A percentile compares a stretch with the other conserved stretches of the same genome.
phyloP scores from a whole-genome alignment of 2,113 vertebrate genomes.

The Aptenodytes patagonicus region DNA sequence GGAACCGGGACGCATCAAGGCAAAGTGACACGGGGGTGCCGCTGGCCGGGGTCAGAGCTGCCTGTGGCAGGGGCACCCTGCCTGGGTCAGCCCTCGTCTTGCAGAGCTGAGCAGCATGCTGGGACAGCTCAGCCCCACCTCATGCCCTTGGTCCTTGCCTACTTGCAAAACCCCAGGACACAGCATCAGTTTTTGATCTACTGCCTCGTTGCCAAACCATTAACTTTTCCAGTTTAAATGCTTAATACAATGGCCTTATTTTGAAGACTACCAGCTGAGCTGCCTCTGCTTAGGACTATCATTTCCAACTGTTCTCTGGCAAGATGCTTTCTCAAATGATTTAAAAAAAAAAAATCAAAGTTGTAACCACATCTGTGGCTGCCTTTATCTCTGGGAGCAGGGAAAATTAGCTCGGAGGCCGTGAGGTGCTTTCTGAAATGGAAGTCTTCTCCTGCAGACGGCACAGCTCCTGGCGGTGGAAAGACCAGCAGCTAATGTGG shows the following conservation, averaged over 20 bases:
- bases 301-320: slow-evolving; percentile 37
- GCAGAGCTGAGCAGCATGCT: neutral
- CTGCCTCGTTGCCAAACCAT: neutral
- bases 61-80: accelerated
- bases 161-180: neutral
- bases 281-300: neutral
- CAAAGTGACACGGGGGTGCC: neutral
- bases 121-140: neutral
- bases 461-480: neutral
- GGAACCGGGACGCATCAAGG: neutral
- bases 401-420: slow-evolving; percentile 2
- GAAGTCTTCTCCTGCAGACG: neutral
- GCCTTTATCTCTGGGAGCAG: neutral
- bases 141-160: neutral
- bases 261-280: slow-evolving; percentile 24
- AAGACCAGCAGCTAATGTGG: slow-evolving; percentile 22
- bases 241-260: slow-evolving; percentile 1
- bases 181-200: neutral
- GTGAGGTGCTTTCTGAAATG: slow-evolving; percentile 12
- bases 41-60: neutral
- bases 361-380: slow-evolving; percentile 13
- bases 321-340: slow-evolving; percentile 27
- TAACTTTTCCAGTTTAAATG: slow-evolving; percentile 1
- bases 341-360: slow-evolving; percentile 19
- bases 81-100: neutral